Evolutionary conservation across 2,113 vertebrate genomes (phyloP).

Genomic region (Amblyornis subalaris): DNA sequence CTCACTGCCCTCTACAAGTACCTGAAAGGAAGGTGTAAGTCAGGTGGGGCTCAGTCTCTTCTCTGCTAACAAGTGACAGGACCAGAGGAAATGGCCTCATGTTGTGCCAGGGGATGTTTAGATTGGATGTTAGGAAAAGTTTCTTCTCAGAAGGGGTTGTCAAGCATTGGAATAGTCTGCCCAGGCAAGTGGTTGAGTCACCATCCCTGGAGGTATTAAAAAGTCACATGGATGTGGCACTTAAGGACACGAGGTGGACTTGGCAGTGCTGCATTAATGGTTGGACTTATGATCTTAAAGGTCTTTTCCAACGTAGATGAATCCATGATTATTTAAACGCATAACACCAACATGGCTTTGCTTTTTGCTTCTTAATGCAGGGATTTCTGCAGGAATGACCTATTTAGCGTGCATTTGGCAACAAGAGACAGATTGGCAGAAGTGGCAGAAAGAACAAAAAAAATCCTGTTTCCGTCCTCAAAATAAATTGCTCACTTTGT

Average conservation of each 20-base stretch:
- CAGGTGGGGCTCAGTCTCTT: not conserved
- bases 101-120: not conserved
- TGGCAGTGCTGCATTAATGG: not conserved
- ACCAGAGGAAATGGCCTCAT: not conserved
- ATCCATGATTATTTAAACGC: not conserved
- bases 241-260: not conserved
- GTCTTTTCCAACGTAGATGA: not conserved
- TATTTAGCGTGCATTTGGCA: not conserved
- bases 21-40: not conserved
- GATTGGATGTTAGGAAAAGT: not conserved
- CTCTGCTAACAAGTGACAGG: not conserved
- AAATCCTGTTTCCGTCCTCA: constrained; percentile 10
- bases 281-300: not conserved
- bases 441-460: not conserved
- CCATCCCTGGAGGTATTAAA: not conserved
- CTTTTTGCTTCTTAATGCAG: constrained; percentile 16
- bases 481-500: constrained; percentile 56
- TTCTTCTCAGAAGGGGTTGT: not conserved
- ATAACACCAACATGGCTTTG: not conserved
- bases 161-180: not conserved
- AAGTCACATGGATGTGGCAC: not conserved
- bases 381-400: constrained; percentile 25
- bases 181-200: not conserved
- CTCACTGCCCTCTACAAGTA: fast-evolving
- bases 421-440: not conserved